These are phyloP conservation scores for Cephus cinctus DNA, from an alignment of 1,140 invertebrate genomes.

Conservation along the genomic window DNA sequence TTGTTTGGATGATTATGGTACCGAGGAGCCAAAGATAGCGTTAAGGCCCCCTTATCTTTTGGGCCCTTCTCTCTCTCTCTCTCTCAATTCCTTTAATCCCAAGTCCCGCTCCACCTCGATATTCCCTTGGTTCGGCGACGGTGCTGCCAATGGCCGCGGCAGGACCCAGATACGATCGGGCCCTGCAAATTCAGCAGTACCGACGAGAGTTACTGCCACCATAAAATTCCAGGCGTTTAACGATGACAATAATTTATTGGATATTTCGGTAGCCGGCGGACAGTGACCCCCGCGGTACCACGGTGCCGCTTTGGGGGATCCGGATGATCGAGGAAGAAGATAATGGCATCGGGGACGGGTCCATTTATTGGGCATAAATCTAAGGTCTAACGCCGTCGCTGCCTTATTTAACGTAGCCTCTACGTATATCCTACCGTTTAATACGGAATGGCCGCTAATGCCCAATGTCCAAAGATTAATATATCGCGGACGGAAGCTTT, in stretches of 20 bases:
- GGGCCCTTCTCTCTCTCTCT: too few species aligned
- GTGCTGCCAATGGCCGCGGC: background rate
- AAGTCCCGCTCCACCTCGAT: too few species aligned
- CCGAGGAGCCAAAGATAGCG: too few species aligned
- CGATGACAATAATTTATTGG: conserved; percentile 41
- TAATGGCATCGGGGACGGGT: conserved; percentile 25
- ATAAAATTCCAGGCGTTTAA: conserved; percentile 38
- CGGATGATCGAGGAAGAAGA: conserved; percentile 24
- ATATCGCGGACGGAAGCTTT: too few species aligned
- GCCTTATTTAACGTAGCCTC: too few species aligned
- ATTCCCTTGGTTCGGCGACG: too few species aligned
- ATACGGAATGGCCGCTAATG: too few species aligned
- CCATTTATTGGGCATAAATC: conserved; percentile 40
- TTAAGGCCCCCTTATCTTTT: too few species aligned
- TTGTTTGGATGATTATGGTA: too few species aligned
- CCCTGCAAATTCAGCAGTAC: conserved; percentile 29
- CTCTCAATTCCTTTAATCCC: too few species aligned
- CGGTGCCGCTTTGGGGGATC: conserved; percentile 13
- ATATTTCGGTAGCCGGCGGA: conserved; percentile 33
- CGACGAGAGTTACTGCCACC: conserved; percentile 31
- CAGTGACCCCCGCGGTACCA: conserved; percentile 21
- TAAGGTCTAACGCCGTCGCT: conserved; percentile 22
- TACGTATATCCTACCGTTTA: too few species aligned
- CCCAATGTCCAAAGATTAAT: too few species aligned
- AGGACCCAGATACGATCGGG: conserved; percentile 13